Percentiles rank a stretch among this genome's conserved stretches.
Conservation (phyloP, 2,113 vertebrate species). For the Balaeniceps rex region DNA sequence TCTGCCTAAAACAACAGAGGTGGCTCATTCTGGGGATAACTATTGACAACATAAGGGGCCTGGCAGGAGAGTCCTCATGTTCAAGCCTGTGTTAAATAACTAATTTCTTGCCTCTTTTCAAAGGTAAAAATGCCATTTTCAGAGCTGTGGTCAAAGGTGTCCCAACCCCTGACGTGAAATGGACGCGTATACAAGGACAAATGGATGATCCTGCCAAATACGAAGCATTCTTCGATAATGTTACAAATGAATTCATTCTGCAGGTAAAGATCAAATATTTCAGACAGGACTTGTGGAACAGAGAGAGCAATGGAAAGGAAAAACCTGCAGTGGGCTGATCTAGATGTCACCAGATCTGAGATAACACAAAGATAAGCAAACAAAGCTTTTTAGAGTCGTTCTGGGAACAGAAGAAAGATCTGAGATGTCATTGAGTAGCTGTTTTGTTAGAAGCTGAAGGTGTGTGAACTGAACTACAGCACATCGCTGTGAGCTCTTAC, state of each 20-base stretch:
- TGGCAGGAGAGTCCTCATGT: background rate
- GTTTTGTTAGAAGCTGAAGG: background rate
- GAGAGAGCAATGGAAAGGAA: background rate
- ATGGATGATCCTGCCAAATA: constrained; percentile 75
- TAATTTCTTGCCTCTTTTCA: background rate
- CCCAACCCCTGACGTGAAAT: constrained; percentile 79
- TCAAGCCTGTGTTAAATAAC: background rate
- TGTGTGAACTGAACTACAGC: background rate
- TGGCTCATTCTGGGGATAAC: background rate
- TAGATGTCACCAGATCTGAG: background rate
- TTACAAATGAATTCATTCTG: constrained; percentile 73
- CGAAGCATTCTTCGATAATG: constrained; percentile 56
- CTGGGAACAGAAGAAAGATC: background rate
- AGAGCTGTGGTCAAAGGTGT: constrained; percentile 79
- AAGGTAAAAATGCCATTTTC: constrained; percentile 82
- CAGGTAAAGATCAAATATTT: constrained; percentile 70
- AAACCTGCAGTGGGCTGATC: background rate
- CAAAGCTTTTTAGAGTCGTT: background rate
- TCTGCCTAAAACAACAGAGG: background rate
- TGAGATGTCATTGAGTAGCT: background rate
- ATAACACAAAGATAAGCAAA: background rate
- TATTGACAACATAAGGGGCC: background rate
- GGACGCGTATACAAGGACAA: constrained; percentile 68
- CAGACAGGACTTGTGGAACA: background rate
- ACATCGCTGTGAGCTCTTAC: background rate